Conservation (phyloP, 2,888 invertebrate species). For the Odontomyia ornata region DNA sequence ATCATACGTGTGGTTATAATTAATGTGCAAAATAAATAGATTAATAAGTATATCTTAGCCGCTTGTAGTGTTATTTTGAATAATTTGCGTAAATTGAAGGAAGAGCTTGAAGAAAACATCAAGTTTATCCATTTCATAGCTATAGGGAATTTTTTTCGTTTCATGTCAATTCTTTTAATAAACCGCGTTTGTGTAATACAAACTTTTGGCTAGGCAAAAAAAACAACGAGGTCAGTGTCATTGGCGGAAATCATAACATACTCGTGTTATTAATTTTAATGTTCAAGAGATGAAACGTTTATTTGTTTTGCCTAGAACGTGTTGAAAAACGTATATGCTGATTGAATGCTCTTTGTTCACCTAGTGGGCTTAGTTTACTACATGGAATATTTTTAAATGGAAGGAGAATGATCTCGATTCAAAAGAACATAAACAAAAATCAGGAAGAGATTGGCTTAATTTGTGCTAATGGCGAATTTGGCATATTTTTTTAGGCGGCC, state of each 20-base stretch:
- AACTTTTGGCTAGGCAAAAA: background rate
- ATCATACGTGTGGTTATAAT: conserved; percentile 12
- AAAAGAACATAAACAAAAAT: too few species aligned
- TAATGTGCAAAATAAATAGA: background rate
- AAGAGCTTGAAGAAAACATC: background rate
- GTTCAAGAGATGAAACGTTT: background rate
- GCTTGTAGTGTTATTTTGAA: background rate
- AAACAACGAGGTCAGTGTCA: conserved; percentile 10
- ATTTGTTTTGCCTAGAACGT: background rate
- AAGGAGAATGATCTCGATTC: too few species aligned
- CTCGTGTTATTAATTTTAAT: background rate
- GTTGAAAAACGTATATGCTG: background rate
- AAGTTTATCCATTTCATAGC: background rate
- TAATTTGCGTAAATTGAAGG: background rate
- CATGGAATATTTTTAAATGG: too few species aligned
- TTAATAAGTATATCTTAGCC: conserved; percentile 9
- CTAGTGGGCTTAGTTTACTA: too few species aligned
- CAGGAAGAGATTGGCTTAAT: too few species aligned
- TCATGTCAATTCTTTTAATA: too few species aligned
- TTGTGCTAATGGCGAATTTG: too few species aligned
- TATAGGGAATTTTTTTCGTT: too few species aligned
- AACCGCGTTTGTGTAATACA: background rate
- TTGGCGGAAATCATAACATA: background rate
- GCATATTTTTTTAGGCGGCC: too few species aligned
- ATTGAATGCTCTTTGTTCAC: conserved; percentile 6